Evolutionary conservation across 2,797 vertebrate genomes (phyloP), one percentile per base, ranked within the genome.

Genomic region (Xerus rutilus): DNA sequence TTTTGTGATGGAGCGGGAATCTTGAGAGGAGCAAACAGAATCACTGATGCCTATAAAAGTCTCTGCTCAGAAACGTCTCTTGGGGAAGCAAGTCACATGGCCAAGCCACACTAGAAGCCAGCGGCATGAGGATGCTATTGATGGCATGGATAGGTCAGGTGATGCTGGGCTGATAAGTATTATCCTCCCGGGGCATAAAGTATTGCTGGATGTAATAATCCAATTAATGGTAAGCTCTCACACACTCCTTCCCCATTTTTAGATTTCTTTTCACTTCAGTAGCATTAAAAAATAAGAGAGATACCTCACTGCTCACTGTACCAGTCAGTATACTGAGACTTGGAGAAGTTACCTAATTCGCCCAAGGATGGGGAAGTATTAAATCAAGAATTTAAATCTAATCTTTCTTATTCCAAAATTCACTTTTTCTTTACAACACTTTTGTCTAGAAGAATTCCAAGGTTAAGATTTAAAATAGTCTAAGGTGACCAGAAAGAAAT

Each of bases 341-440:
- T 86, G 18, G 21, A 95, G 45, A 87, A 5, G n/a, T 93, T 94
- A 72, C 72, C 30, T 91, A 84, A 91, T 85, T 90, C 95, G 32
- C 9, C 23, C 18, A 70, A 73, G 59, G 47, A 95, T 18, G 82
- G 69, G 9, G 39, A 86, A 78, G 23, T 59, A 30, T 67, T 73
- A 2, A 35, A 87, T 89, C 49, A 89, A 39, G 30, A 28, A 70
- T 93, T 93, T 85, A 84, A 86, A 54, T 2, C 25, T 62, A 79
- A 72, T 86, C 32, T 91, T 18, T 93, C 59, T 89, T n/a, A 67
- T 81, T 89, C 62, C 89, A 64, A 94, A 74, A 83, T 74, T 43
- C 20, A 32, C 43, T 18, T 47, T 91, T 6, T 81, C 87, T 77
- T 69, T 25, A 82, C 30, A 83, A 17, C 32, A 82, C 1, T 77